Conservation (phyloP, 1,140 invertebrate genomes). For the Hylaeus anthracinus region DNA sequence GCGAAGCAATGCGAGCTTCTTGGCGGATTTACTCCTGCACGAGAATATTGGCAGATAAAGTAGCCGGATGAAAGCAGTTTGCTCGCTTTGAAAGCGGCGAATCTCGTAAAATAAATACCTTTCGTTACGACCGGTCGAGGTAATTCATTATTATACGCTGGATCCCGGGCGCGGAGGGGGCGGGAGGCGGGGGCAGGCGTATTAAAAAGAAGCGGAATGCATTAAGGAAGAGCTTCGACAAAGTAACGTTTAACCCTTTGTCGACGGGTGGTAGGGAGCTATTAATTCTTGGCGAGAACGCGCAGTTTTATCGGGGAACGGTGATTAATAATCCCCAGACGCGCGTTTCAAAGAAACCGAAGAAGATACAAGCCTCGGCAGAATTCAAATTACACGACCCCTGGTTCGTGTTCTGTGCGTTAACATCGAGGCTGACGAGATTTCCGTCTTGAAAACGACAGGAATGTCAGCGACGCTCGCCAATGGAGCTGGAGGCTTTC, state of each 20-base stretch:
- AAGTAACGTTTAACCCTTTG: slow-evolving; percentile 47
- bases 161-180: neutral
- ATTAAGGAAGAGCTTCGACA: slow-evolving; percentile 32
- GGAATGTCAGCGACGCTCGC: neutral
- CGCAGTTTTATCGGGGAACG: slow-evolving; percentile 19
- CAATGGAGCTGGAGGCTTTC: neutral
- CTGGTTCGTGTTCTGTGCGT: neutral
- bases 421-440: neutral
- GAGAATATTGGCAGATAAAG: slow-evolving; percentile 41
- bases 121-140: slow-evolving; percentile 19
- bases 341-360: neutral
- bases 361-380: neutral
- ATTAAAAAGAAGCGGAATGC: slow-evolving; percentile 37
- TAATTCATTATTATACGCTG: slow-evolving; percentile 46
- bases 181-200: no score
- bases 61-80: slow-evolving; percentile 37
- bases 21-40: slow-evolving; percentile 10
- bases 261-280: neutral
- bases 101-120: slow-evolving; percentile 48
- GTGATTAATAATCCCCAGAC: slow-evolving; percentile 23
- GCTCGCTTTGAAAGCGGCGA: slow-evolving; percentile 25
- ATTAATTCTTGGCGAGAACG: slow-evolving; percentile 21
- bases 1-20: neutral
- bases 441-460: neutral
- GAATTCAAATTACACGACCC: slow-evolving; percentile 1